Percentiles rank a stretch among this genome's conserved stretches.
Evolutionary conservation across 2,888 invertebrate species (phyloP).

Genomic region (Lasiommata megera): DNA sequence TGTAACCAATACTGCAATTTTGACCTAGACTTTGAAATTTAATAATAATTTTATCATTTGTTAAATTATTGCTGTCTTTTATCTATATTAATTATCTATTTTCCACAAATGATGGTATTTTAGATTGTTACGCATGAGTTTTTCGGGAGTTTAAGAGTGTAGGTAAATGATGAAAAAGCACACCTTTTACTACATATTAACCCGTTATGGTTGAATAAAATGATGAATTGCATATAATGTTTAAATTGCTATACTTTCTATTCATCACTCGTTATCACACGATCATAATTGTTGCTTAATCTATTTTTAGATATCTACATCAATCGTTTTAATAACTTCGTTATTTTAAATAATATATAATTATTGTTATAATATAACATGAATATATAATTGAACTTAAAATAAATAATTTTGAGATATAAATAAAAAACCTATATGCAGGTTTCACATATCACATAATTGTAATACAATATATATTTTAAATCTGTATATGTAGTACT

Average conservation of each 20-base stretch:
- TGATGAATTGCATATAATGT: not conserved
- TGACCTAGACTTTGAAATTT: slow-evolving; percentile 3
- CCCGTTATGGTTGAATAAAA: not conserved
- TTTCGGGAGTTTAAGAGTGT: not conserved
- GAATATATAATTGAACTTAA: too few species aligned
- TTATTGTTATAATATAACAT: not conserved
- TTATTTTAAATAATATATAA: not conserved
- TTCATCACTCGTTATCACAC: not conserved
- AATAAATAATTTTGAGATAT: too few species aligned
- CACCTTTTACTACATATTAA: not conserved
- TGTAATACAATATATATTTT: too few species aligned
- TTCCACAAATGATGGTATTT: not conserved
- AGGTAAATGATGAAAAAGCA: not conserved
- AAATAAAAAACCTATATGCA: too few species aligned
- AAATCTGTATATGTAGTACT: too few species aligned
- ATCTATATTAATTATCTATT: not conserved
- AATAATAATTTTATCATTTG: not conserved
- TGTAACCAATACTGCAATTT: slow-evolving; percentile 13
- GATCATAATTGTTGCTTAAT: not conserved
- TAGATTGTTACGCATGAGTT: not conserved
- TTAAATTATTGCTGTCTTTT: not conserved
- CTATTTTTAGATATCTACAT: not conserved
- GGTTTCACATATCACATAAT: too few species aligned
- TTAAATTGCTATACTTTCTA: not conserved
- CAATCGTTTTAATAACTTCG: not conserved